Evolutionary conservation across 2,113 vertebrate genomes (phyloP), one percentile per base, ranked within the genome.

Genomic region (Triplophysa dalaica): DNA sequence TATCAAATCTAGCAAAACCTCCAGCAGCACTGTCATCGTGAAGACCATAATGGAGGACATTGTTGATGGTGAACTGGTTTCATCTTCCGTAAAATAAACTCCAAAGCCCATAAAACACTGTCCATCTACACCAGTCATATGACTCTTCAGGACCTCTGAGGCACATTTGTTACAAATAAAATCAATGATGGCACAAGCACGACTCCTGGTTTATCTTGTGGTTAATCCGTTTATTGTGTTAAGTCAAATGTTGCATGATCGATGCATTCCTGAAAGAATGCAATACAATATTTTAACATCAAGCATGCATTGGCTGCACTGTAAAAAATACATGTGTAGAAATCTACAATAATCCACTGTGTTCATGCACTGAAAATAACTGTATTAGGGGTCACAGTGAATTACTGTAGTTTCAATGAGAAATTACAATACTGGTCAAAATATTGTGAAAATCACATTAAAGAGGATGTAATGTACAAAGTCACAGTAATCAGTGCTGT

Each of bases 31-130:
- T 1, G 17, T 75, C 77, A 88, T 17, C 21, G 33, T 91, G n/a
- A 6, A 90, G 1, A 80, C 90, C 50, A 64, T 90, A 54, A 88
- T 89, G 54, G 83, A 93, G 83, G 90, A 93, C 61, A 0, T 87
- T 1, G 67, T 17, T 12, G 38, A 93, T 14, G 92, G 92, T 1
- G 50, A 67, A 41, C 76, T 92, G 84, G 85, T 92, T 38, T 87
- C 87, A 77, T 82, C 85, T 8, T 79, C 13, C 21, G 56, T 52
- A 8, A 48, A 45, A 14, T 66, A 50, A 48, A 10, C 5, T 12
- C 14, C 58, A 63, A 26, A 24, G 9, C 1, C 41, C 21, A 24
- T n/a, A 16, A 70, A n/a, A 72, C 26, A 54, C 26, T 3, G 50
- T 29, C 21, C 21, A 14, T 70, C 67, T 19, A 60, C 13, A 9